Evolutionary conservation across 2,888 invertebrate genomes (phyloP), one percentile per base, ranked within the genome.

Genomic region (Lumbricus terrestris): DNA sequence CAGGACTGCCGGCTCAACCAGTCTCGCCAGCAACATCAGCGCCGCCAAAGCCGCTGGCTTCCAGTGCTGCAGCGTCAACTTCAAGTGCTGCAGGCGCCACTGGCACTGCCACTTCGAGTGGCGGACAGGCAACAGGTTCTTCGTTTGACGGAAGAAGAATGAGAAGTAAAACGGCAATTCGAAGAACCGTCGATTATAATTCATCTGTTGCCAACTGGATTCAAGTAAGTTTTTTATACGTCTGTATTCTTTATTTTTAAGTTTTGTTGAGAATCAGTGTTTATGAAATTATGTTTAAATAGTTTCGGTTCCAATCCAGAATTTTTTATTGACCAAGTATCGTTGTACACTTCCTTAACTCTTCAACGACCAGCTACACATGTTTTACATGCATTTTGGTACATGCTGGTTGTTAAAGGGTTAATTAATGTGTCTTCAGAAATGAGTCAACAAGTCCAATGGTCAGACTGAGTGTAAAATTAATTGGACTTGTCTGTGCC

Each of bases 111-210:
- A 35, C 34, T 37, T 5, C 34, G 37, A 37, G 35, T 35, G 34
- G 35, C 23, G 85, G 85, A 34, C 85, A 35, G 35, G 34, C 35
- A 37, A 35, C 85, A 34, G 85, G 85, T 34, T 85, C 85, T 34
- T 85, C 85, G n/a, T 92, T 91, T 95, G 98, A 99, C 96, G 99
- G 98, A 91, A 98, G 99, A 96, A 96, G 98, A 92, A 96, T 98
- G 93, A 96, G 99, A 94, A 99, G 99, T 47, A 92, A 92, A 96
- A 98, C 98, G 93, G 98, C 98, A 92, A 98, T 98, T 97, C 96
- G 99, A 93, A 98, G 98, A 96, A 99, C 99, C 54, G 98, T 99
- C 90, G 99, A 99, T 96, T 99, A 99, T 95, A 99, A 99, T 96
- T 97, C 98, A 35, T 97, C 99, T 82, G 97, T 99, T 94, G 97